Evolutionary conservation across 2,888 invertebrate species (phyloP).

Genomic region (Cyclophora punctaria): DNA sequence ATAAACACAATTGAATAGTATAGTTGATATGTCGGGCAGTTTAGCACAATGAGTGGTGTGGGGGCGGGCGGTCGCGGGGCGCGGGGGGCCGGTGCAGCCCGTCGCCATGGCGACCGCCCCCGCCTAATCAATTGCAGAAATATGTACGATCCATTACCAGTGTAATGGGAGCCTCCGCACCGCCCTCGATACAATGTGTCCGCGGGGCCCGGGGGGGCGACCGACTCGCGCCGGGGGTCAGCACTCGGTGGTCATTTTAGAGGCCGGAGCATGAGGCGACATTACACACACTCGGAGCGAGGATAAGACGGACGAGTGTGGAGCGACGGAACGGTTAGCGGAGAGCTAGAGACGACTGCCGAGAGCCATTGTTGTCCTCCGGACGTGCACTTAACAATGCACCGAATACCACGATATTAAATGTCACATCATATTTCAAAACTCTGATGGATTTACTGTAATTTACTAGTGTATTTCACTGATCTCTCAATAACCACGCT

Average conservation of each 20-base stretch:
- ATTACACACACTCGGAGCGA: slow-evolving; percentile 39
- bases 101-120: slow-evolving; percentile 69
- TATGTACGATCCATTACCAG: slow-evolving; percentile 67
- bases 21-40: slow-evolving; percentile 25
- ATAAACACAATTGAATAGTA: slow-evolving; percentile 1
- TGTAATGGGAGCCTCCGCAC: slow-evolving; percentile 22
- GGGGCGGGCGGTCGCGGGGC: slow-evolving; percentile 14
- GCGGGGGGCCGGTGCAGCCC: slow-evolving; percentile 32
- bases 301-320: slow-evolving; percentile 56
- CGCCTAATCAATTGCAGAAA: slow-evolving; percentile 76
- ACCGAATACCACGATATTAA: slow-evolving; percentile 6
- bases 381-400: too few species aligned
- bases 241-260: slow-evolving; percentile 34
- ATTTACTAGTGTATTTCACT: not conserved
- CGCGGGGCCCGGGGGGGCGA: slow-evolving; percentile 16
- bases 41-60: slow-evolving; percentile 39
- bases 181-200: slow-evolving; percentile 21
- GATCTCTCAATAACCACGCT: too few species aligned
- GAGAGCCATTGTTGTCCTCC: slow-evolving; percentile 6
- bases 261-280: slow-evolving; percentile 45
- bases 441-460: not conserved
- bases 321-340: slow-evolving; percentile 13
- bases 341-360: not conserved
- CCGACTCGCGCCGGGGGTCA: slow-evolving; percentile 27
- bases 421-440: slow-evolving; percentile 9